Base-by-base conservation (phyloP, 2,113 vertebrate species). In the Psittacula cyanocephala region DNA sequence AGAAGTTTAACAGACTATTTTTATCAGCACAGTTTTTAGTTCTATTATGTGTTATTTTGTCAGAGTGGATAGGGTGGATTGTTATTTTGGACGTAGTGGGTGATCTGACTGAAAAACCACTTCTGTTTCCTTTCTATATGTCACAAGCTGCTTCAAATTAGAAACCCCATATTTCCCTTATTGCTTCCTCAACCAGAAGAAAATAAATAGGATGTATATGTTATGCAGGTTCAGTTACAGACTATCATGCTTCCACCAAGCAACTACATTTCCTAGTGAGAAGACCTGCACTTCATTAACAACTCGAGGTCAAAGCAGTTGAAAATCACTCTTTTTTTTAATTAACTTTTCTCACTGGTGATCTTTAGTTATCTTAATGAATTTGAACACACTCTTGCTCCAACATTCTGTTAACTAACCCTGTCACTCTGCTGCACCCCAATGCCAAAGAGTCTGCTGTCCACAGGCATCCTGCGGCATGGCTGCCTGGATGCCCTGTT, bases 21-120 rank as follows among this genome's bases (percentile, higher is more conserved):
- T 91, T 93, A 84, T 96, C 91, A 86, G 90, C 75, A 44, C 90
- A 86, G 78, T 96, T 97, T 97, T 97, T 96, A 70, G 77, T 88
- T 89, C 91, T 91, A 93, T 96, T 96, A 97, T 95, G 93, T 96
- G 94, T 93, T 96, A 92, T 96, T 97, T 94, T 96, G 94, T 89
- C 96, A 94, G 81, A 93, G 88, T 92, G 79, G 94, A 95, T 95
- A 14, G 93, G 96, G 89, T 97, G 94, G 96, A 95, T 95, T 96
- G 83, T 97, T 97, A 97, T 97, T 97, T 97, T 96, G 95, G 94
- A 96, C 7, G 2, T 69, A 62, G 96, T 96, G 95, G 95, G 93
- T 93, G 96, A 93, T 96, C 70, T 97, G 86, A 93, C 65, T 96
- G 88, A 85, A 94, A 86, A 91, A 57, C 19, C n/a, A 5, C 86